Base-by-base conservation (phyloP, 2,797 vertebrate genomes). In the Poeciliopsis paucimaculata region DNA sequence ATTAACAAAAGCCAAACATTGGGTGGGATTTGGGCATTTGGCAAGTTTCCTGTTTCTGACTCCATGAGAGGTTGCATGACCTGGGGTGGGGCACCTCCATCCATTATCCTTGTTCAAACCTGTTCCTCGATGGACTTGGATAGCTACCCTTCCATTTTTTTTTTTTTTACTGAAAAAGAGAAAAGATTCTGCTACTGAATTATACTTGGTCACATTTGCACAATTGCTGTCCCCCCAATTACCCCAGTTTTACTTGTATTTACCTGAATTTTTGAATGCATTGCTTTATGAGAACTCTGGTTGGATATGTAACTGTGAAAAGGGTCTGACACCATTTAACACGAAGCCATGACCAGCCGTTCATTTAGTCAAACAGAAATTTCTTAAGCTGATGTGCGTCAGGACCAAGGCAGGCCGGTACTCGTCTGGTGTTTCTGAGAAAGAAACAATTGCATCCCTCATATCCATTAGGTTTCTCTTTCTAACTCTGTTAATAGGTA, bases 51-150 rank as follows among this genome's bases (percentile, higher is more conserved):
- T 66, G 45, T 85, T 43, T 73, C 47, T 16, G 34, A 74, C 66
- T 74, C 76, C 15, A 73, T 28, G 49, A 77, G 47, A 57, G 15
- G 23, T 72, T 86, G 49, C 43, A 68, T 72, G 49, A 77, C 76
- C 77, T 66, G 62, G 86, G 92, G 90, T 46, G 87, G 1, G 73
- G 86, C 86, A 70, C 73, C 86, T 77, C 79, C 84, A 84, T 81
- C 81, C 75, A 76, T 51, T 76, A 84, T 82, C 85, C 90, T 57
- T 80, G 92, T 82, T 86, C 68, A 80, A 78, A 89, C 93, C 77
- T 90, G 91, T 90, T 87, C 43, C 12, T 76, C 47, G 9, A 15
- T 70, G 43, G n/a, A 10, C 71, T 57, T 72, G 70, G 73, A 81
- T 64, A 18, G 23, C 3, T 51, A 78, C 28, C 28, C 12, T 62